Evolutionary conservation across 2,113 vertebrate genomes (phyloP).

Genomic region (Catharus bicknelli): DNA sequence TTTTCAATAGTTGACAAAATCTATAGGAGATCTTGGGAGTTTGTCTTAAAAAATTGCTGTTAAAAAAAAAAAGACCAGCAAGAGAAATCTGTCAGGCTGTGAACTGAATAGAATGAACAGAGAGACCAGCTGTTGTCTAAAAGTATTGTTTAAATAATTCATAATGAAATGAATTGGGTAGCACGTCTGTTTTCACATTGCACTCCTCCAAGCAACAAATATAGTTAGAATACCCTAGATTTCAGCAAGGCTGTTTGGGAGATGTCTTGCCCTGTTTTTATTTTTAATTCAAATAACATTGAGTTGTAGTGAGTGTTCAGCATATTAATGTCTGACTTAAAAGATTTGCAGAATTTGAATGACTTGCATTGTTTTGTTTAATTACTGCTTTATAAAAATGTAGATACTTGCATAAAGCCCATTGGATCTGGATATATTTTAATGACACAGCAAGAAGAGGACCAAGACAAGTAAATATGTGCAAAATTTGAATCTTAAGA

Average conservation of each 20-base stretch:
- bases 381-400: conserved; percentile 12
- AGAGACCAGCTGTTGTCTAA: background rate
- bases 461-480: conserved; percentile 45
- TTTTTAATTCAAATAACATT: conserved; percentile 1
- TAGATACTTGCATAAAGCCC: conserved; percentile 26
- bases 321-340: conserved; percentile 25
- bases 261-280: background rate
- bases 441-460: conserved; percentile 22
- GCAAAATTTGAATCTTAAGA: background rate
- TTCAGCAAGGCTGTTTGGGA: conserved; percentile 23
- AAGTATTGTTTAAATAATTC: background rate
- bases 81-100: background rate
- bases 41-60: background rate
- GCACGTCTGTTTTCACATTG: background rate
- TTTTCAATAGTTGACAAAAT: conserved; percentile 21
- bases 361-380: conserved; percentile 24
- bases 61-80: background rate
- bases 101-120: background rate
- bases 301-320: conserved; percentile 5
- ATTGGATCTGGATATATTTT: background rate
- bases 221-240: background rate
- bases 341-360: conserved; percentile 28
- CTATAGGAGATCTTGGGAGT: conserved; percentile 19
- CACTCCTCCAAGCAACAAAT: background rate
- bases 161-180: background rate